Base-by-base conservation (phyloP, 1,140 invertebrate species). In the Ptiloglossa arizonensis region DNA sequence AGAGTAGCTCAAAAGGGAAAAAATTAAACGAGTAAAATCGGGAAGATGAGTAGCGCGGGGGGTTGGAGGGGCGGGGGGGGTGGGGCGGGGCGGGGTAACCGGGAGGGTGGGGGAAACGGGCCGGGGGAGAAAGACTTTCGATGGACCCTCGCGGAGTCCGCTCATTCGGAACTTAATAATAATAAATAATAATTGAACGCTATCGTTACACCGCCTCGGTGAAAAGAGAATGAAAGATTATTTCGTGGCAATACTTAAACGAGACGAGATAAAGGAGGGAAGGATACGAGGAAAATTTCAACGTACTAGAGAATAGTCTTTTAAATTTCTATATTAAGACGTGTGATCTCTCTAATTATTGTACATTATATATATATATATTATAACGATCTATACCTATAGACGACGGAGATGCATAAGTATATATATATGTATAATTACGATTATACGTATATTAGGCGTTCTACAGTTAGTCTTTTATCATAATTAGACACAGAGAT, bases 331-430 rank as follows among this genome's bases (percentile, higher is more conserved):
- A 92, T 88, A 91, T 91, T 93, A 93, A 93, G 89, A 92, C 91
- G 91, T 92, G 91, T 93, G 91, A 93, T 93, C 91, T 93, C 91
- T 92, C 90, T 92, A 91, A 92, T 92, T 92, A 91, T 89, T 92
- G 91, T 92, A 92, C 86, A 91, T 91, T 92, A 91, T 85, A 75
- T 75, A 82, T 89, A 89, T 67, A 75, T 75, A 66, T 56, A 67
- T 89, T 88, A 87, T 87, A 60, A 82, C 78, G 81, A 83, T 83
- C 81, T 83, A 89, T 88, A 91, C 85, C 83, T 92, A 75, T 75
- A 91, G 90, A 84, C 88, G 88, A 88, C 84, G 86, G n/a, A 91
- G 87, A 91, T 88, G 84, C 87, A 87, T 89, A 88, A 87, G 80
- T 85, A 88, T 75, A 75, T 89, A 86, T 86, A 87, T 89, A 88